Base-by-base conservation (phyloP, 2,888 invertebrate genomes). In the Opisthograptis luteolata region DNA sequence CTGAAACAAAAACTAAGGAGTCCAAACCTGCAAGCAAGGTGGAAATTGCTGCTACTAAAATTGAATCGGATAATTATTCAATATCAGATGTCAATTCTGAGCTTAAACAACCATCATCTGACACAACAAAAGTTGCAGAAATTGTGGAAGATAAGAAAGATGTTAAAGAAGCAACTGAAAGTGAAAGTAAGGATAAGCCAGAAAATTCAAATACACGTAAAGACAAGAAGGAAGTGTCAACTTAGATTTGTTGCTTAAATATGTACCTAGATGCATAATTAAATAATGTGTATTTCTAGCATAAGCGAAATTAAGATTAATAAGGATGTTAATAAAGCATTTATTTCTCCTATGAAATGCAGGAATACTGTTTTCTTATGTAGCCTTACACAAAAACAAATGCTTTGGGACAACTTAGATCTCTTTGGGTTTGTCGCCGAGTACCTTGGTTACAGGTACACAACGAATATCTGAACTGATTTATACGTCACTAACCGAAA, bases 81-180 rank as follows among this genome's bases (percentile, higher is more conserved):
- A 86, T 89, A 62, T 79, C 84, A 59, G 88, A 87, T 78, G 84
- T 88, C 1, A 83, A 84, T 44, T 84, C 87, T 7, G 85, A 84
- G 59, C 58, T 87, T 24, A 74, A 76, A 17, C 73, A 75, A 58
- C 75, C 80, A 9, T 65, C 70, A 40, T 55, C 48, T 31, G 68
- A 73, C 34, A 40, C 50, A 27, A 60, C 61, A 27, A 49, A 62
- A 45, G 37, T 37, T 37, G 2, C 43, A 13, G 47, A 55, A 43
- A 36, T 22, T 14, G 24, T 24, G 40, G 43, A 48, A 37, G 57
- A 58, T 9, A 48, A 49, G 28, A 35, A 42, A 14, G 53, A 51
- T 6, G 4, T 35, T 30, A 14, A 22, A 41, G 43, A 13, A 30
- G 28, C 35, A 15, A 47, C 48, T 15, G 66, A 67, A 51, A 65